Evolutionary conservation across 2,888 invertebrate species (phyloP), one percentile per base, ranked within the genome.

Genomic region (Drosophila anomelani): DNA sequence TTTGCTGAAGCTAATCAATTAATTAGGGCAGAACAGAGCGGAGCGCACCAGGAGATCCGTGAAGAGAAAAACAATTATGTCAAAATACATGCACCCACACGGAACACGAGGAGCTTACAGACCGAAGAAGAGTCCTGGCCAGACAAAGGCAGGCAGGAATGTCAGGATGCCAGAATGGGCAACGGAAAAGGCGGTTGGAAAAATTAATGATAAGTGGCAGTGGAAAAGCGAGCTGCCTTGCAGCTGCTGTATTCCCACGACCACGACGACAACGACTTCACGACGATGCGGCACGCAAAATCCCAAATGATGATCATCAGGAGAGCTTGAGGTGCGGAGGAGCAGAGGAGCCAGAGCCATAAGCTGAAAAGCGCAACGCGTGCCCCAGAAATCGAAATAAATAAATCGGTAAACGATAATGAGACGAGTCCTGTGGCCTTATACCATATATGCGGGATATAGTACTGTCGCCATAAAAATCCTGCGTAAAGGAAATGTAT

Each of bases 1-100:
- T 91, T 91, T 91, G 89, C 90, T 88, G 90, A 91, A 91, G 91
- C 91, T 91, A 91, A 91, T 91, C 91, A 91, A 91, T 91, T 91
- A 91, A 91, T 91, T 91, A 91, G 88, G 84, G 77, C 70, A 75
- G 78, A 54, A 59, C 36, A 34, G 63, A n/a, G 39, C 44, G 32
- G 38, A 63, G 59, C 29, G 6, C 38, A 61, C 64, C 64, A 10
- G 36, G n/a, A 51, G 32, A 29, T 26, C 51, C 43, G 58, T 47
- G 57, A 61, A 63, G 73, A 78, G 62, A 81, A 84, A 85, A 84
- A 84, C 81, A 84, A 84, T 80, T 82, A 80, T 82, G 85, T 84
- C 86, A 85, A 85, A 75, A 85, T 73, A 72, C 46, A 54, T 57
- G 51, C 55, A 46, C 36, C 46, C 51, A 41, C 54, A 26, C n/a